Evolutionary conservation across 2,113 vertebrate genomes (phyloP).

Genomic region (Lepus americanus): DNA sequence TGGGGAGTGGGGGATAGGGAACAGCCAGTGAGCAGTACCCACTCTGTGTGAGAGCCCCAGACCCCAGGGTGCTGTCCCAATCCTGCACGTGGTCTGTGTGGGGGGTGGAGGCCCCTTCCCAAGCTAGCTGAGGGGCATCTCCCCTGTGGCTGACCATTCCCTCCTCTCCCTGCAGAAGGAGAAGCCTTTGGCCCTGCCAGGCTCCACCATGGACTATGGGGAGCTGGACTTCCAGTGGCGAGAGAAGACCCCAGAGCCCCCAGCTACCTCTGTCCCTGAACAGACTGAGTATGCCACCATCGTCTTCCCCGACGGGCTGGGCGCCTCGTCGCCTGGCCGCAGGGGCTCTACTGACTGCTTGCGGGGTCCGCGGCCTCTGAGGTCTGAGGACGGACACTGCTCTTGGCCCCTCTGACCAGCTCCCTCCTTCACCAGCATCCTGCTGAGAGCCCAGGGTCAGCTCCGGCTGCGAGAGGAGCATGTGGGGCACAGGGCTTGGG

Average conservation of each 20-base stretch:
- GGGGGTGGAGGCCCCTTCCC: neutral
- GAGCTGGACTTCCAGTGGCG: constrained; percentile 76
- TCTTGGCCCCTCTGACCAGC: constrained; percentile 76
- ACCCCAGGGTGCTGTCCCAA: no score
- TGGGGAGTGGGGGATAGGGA: no score
- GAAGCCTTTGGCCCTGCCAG: neutral
- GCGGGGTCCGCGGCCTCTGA: neutral
- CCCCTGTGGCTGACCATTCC: neutral
- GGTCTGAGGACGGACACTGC: constrained; percentile 55
- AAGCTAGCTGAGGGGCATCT: neutral
- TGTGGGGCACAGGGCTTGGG: no score
- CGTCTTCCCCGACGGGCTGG: constrained; percentile 2
- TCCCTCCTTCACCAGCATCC: neutral
- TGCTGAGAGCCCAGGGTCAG: neutral
- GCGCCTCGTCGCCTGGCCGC: neutral
- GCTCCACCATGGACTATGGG: constrained; percentile 68
- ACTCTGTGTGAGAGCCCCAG: no score
- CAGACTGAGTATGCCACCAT: constrained; percentile 75
- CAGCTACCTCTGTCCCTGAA: neutral
- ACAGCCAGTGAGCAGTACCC: no score
- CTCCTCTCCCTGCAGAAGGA: constrained; percentile 56
- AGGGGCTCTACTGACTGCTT: constrained; percentile 26
- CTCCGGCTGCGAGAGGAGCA: rapidly evolving
- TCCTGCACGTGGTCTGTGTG: neutral
- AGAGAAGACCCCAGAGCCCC: constrained; percentile 70